These are phyloP conservation scores for Sarcophaga caerulescens DNA, from an alignment of 2,888 invertebrate species.

Conservation along the genomic window DNA sequence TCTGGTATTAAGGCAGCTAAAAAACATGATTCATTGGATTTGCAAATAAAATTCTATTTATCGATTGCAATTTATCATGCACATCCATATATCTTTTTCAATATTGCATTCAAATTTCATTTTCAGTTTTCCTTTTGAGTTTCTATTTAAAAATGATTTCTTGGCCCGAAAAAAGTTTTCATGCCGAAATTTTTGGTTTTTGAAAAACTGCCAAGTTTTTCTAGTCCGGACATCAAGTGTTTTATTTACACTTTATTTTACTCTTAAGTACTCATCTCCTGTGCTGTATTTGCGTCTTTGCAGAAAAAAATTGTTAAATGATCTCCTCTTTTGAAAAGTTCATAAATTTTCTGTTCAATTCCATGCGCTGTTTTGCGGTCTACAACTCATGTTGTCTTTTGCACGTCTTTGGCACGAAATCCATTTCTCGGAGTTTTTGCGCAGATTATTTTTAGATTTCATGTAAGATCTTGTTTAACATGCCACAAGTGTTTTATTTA, in stretches of 20 bases:
- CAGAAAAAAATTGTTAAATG: conserved; percentile 26
- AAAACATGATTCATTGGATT: neutral
- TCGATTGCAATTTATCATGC: neutral
- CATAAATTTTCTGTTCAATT: conserved; percentile 44
- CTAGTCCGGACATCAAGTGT: neutral
- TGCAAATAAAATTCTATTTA: neutral
- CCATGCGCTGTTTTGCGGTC: neutral
- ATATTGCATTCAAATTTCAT: neutral
- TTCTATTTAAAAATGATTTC: neutral
- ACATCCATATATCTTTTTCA: neutral
- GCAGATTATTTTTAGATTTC: conserved; percentile 32
- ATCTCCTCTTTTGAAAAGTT: conserved; percentile 39
- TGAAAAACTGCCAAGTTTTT: neutral
- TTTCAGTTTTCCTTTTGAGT: neutral
- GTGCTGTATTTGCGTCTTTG: no score
- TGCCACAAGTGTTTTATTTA: conserved; percentile 32
- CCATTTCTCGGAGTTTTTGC: neutral
- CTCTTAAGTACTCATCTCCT: neutral
- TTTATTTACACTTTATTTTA: neutral
- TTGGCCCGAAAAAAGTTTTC: neutral
- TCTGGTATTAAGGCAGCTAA: no score
- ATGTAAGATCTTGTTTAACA: neutral
- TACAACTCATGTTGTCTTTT: neutral
- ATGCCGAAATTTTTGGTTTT: neutral
- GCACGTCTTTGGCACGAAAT: neutral